Conservation (phyloP, 92 coral and sea anemone species). For the Virgularia gustaviana region DNA sequence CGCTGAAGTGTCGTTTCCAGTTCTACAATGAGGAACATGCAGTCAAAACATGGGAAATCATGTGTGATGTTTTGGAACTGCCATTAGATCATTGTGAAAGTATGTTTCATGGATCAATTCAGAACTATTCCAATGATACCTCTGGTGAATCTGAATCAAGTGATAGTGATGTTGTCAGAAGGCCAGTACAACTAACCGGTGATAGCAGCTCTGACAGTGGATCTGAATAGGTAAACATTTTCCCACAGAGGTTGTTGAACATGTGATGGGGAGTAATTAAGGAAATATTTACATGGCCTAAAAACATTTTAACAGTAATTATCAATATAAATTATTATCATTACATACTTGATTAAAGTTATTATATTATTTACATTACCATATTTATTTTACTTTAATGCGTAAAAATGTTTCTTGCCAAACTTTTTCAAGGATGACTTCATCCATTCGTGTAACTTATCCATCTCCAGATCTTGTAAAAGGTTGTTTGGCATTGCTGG, state of each 20-base stretch:
- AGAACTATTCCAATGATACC: background rate
- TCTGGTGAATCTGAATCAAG: background rate
- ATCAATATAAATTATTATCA: too few relatives aligned
- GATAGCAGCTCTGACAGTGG: background rate
- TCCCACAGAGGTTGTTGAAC: too few relatives aligned
- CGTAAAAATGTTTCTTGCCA: slow-evolving; percentile 44
- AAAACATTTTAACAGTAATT: too few relatives aligned
- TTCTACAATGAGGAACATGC: slow-evolving; percentile 42
- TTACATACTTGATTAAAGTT: too few relatives aligned
- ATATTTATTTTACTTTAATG: background rate
- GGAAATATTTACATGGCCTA: too few relatives aligned
- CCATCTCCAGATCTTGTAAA: slow-evolving; percentile 15
- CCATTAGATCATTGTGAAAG: background rate
- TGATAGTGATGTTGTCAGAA: background rate
- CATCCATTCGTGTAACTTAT: slow-evolving; percentile 35
- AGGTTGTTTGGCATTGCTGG: slow-evolving; percentile 40
- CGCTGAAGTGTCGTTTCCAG: slow-evolving; percentile 3
- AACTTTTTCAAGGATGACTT: slow-evolving; percentile 37
- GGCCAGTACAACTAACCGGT: background rate
- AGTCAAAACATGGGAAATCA: slow-evolving; percentile 32
- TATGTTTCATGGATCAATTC: too few relatives aligned
- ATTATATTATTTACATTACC: too few relatives aligned
- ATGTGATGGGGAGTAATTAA: too few relatives aligned
- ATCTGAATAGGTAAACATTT: too few relatives aligned
- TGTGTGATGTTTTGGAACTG: slow-evolving; percentile 11